Percentiles rank a stretch among this genome's conserved stretches.
Conservation (phyloP, 1,140 invertebrate species). For the Drosophila asahinai region DNA sequence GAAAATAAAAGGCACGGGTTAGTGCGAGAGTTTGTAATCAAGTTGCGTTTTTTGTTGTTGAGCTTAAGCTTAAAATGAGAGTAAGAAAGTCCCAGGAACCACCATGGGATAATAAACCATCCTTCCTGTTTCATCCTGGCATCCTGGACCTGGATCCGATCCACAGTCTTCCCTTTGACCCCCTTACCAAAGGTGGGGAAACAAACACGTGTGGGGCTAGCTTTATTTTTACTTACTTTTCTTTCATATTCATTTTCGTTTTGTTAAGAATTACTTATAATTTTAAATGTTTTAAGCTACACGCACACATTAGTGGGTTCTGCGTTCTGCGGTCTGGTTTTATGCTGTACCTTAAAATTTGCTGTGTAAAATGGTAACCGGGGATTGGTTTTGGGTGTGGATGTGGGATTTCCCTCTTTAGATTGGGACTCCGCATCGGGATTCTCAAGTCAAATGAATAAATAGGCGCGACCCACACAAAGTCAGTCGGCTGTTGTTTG, state of each 20-base stretch:
- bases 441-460: conserved; percentile 30
- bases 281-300: conserved; percentile 77
- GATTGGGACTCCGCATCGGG: conserved; percentile 9
- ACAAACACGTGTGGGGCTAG: conserved; percentile 73
- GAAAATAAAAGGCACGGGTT: conserved; percentile 75
- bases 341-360: conserved; percentile 41
- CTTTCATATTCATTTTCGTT: conserved; percentile 65
- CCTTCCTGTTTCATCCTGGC: conserved; percentile 13
- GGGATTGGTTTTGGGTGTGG: conserved; percentile 5
- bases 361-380: conserved; percentile 38
- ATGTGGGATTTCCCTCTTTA: conserved; percentile 14
- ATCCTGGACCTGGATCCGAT: conserved; percentile 16
- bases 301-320: conserved; percentile 63
- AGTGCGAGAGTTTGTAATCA: conserved; percentile 59
- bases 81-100: conserved; percentile 63
- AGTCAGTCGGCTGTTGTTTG: not conserved
- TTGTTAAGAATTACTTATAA: conserved; percentile 80
- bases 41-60: conserved; percentile 36
- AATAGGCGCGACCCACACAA: conserved; percentile 21
- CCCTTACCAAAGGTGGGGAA: conserved; percentile 83
- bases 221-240: conserved; percentile 82
- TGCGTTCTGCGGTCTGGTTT: conserved; percentile 33
- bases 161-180: conserved; percentile 63
- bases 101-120: conserved; percentile 53
- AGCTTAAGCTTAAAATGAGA: conserved; percentile 31